Base-by-base conservation (phyloP, 2,888 invertebrate species). In the Dasypogon diadema region DNA sequence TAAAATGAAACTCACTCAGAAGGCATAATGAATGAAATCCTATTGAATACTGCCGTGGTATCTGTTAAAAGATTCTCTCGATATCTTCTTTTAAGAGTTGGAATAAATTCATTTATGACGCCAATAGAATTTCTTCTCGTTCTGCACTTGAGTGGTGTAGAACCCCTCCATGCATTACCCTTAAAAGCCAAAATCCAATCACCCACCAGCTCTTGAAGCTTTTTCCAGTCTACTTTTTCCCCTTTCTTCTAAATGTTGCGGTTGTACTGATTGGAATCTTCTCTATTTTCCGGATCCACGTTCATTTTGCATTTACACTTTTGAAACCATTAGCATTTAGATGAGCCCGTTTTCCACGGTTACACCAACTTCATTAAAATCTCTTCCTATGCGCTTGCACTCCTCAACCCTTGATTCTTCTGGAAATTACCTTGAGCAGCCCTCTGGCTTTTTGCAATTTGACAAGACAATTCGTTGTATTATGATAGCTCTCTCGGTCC, bases 1-100 rank as follows among this genome's bases (percentile, higher is more conserved):
- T 58, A 58, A 58, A 58, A 30, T 58, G 30, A 58, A 58, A 14
- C 58, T 16, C 58, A 8, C 30, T 30, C 16, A 30, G n/a, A 55
- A 55, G 22, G 1, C 24, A 8, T 24, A 58, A 58, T 5, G 30
- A 26, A 58, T 30, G 16, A 30, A 16, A 58, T 58, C 30, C 30
- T 22, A 8, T n/a, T 10, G 14, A 30, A 30, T 30, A 30, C 8
- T 30, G 30, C 26, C 26, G 22, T 24, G 30, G 30, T 24, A 6
- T 34, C 1, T 16, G 24, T 30, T 30, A 58, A 30, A 58, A n/a
- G 30, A 10, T 30, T n/a, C 30, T 30, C 14, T n/a, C 14, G 30
- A 58, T 14, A 16, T 16, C 18, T 16, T 16, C 3, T 5, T 1
- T 2, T 6, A 30, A 58, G 10, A 6, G 8, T 58, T n/a, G n/a